Evolutionary conservation across 2,888 invertebrate species (phyloP).

Genomic region (Lamproptera curius): DNA sequence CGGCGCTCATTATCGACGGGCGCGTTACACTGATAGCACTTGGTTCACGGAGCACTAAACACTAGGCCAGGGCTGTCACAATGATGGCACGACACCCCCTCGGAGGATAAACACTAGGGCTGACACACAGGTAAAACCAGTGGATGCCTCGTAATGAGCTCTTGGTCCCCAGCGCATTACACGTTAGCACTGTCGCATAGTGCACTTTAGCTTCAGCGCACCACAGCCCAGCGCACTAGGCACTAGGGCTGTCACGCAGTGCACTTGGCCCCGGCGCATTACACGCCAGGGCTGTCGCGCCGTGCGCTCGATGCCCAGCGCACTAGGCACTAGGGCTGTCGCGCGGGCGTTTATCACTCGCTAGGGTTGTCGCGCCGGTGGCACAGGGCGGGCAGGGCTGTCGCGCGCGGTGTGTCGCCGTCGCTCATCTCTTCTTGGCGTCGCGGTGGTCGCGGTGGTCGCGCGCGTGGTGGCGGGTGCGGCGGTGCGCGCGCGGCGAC

Average conservation of each 20-base stretch:
- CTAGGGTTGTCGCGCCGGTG: neutral
- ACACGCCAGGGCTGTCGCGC: neutral
- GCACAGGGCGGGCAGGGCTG: neutral
- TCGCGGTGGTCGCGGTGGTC: constrained; percentile 23
- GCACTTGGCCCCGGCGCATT: constrained; percentile 5
- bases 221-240: no score
- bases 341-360: no score
- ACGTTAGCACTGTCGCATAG: neutral
- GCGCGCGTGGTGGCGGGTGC: constrained; percentile 33
- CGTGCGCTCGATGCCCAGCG: no score
- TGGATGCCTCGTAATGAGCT: no score
- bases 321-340: constrained; percentile 3
- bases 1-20: no score
- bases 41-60: no score
- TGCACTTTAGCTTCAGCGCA: constrained; percentile 2
- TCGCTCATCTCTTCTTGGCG: constrained; percentile 20
- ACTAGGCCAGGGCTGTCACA: no score
- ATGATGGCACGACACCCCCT: no score
- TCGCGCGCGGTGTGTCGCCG: constrained; percentile 11
- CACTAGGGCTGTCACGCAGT: neutral
- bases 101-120: no score
- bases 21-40: no score
- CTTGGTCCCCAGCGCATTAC: no score
- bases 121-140: no score
- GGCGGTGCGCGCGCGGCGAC: constrained; percentile 35